Base-by-base conservation (phyloP, 1,140 invertebrate species). In the Drosophila subobscura region DNA sequence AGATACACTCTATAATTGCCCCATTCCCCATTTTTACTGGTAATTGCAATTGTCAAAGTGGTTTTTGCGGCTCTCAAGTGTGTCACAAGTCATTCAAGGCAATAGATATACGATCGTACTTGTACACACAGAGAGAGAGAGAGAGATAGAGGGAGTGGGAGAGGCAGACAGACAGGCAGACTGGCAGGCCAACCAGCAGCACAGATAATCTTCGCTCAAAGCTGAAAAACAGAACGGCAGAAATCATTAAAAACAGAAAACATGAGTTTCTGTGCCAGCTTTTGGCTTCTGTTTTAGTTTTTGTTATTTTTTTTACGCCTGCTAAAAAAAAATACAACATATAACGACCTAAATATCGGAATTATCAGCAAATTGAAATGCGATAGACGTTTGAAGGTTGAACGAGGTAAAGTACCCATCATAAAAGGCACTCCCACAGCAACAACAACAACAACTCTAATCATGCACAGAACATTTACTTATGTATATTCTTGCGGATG, bases 51-150 rank as follows among this genome's bases (percentile, higher is more conserved):
- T 45, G 42, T 45, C 42, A 45, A 16, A 45, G 42, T 45, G 42
- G n/a, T 14, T 45, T 14, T 7, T 45, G 42, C 16, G 46, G 3
- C 27, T 25, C 6, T 57, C 47, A 64, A 75, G 42, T 61, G 64
- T 63, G 73, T 46, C 66, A 60, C n/a, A 67, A 65, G 49, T 40
- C 54, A 58, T 55, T 74, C 76, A 80, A 80, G 64, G 54, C 63
- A 51, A 56, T 68, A 46, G 42, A 63, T 8, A 47, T 5, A 40
- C 6, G 7, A 47, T n/a, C 56, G 16, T 16, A 46, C 46, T 37
- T 52, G 22, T 52, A 51, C 12, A 42, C 16, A 29, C 42, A 68
- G 50, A 67, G 47, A 67, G 41, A 67, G 23, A 33, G n/a, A 7
- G 1, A n/a, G 10, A 68, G 65, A 66, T 0, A 6, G 5, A 29